Conservation (phyloP, 2,113 vertebrate genomes). For the Petromus typicus region DNA sequence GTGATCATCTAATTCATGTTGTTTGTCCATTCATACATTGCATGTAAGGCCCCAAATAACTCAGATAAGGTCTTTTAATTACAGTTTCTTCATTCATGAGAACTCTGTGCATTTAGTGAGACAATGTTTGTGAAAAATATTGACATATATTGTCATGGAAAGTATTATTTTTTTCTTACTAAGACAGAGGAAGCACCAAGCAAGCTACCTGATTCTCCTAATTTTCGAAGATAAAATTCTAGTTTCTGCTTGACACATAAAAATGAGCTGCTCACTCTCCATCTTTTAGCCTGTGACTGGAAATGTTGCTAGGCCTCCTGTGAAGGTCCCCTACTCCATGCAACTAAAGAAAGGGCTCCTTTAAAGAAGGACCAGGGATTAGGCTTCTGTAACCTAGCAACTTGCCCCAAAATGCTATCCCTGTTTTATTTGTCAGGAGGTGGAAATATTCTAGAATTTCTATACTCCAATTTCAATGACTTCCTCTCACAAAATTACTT, state of each 20-base stretch:
- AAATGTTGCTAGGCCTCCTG: neutral
- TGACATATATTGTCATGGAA: neutral
- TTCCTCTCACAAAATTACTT: constrained; percentile 37
- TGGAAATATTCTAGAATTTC: neutral
- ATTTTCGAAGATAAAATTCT: neutral
- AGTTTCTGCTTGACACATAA: neutral
- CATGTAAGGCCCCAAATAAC: neutral
- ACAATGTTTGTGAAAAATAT: neutral
- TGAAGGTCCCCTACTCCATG: neutral
- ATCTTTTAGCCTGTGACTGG: neutral
- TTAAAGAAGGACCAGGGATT: neutral
- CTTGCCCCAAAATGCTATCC: neutral
- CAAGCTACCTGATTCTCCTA: neutral
- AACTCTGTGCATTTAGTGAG: constrained; percentile 7
- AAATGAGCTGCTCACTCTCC: neutral
- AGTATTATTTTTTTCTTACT: constrained; percentile 1
- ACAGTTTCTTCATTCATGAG: neutral
- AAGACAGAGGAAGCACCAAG: neutral
- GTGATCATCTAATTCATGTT: neutral
- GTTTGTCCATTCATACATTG: neutral
- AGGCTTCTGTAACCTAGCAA: neutral
- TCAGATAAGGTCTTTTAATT: neutral
- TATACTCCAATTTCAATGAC: neutral
- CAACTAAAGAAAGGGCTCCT: neutral
- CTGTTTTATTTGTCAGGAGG: neutral